Evolutionary conservation across 2,113 vertebrate genomes (phyloP), one percentile per base, ranked within the genome.

Genomic region (Pitta sordida): DNA sequence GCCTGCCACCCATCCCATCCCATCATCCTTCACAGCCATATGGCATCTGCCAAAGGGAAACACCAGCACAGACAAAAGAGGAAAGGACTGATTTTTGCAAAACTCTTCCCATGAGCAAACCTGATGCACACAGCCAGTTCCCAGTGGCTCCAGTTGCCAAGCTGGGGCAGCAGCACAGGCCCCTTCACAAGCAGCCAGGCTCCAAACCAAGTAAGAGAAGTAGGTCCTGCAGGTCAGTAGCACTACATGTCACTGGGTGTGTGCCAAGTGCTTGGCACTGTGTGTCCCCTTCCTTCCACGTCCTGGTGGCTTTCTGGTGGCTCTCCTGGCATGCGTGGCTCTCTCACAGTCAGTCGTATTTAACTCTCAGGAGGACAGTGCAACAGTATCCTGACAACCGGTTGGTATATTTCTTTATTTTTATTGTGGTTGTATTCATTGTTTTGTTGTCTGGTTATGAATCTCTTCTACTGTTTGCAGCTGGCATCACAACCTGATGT

Each of bases 341-440:
- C 34, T 73, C 94, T 92, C 22, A 5, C 85, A 91, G 97, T 98
- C 97, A 98, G 98, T 98, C 97, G 56, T 60, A 6, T 77, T 90
- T 96, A 82, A 70, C 96, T 86, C 96, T 94, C 94, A 93, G 88
- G 93, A 96, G 94, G 96, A 97, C 87, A 81, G 8, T 13, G 83
- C 55, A 70, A 36, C 17, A 2, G 67, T 58, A 64, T 88, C 92
- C 60, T 37, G 95, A 93, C 82, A 59, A 65, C 58, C 7, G 98
- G 98, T 98, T 97, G 96, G 98, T 98, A 98, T 90, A 63, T 30
- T 10, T 9, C 1, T 83, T 86, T 92, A 10, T 69, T 89, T 53
- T 78, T 29, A 39, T 77, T 63, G 32, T 37, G 44, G 32, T 41
- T 37, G 51, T 8, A 9, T 17, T 74, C 10, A 0, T 13, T 18